Base-by-base conservation (phyloP, 2,888 invertebrate species). In the Marronus borbonicus region DNA sequence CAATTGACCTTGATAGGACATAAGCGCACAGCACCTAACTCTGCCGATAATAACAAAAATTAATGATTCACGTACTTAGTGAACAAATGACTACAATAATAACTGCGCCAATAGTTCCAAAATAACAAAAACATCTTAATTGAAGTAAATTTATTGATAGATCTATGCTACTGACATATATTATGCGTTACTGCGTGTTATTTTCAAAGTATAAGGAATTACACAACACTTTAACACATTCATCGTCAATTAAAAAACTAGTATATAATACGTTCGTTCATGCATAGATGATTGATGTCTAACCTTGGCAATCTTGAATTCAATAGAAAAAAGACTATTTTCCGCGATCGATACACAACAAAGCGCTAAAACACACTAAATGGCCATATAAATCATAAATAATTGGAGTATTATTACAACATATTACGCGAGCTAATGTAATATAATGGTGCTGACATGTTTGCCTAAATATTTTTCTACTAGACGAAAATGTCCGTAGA, bases 401-500 rank as follows among this genome's bases (percentile, higher is more conserved):
- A 68, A 68, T 68, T 68, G 49, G 44, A 44, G 17, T 49, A 49
- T 49, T 12, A 24, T 14, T 39, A 68, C 68, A 20, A 50, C 24
- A 68, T 28, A 50, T 55, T 17, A 0, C n/a, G n/a, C 17, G 52
- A 66, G 5, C 49, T 17, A 20, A 72, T 20, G 44, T 14, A 60
- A 24, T 72, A 20, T 17, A 72, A 60, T 60, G 44, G 44, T 24
- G 10, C 24, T 44, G 58, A 60, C 36, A 36, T 39, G 60, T 72
- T 72, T 24, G 17, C 72, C 60, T 72, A 72, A 72, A 72, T 60
- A 60, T 60, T 72, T 72, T 39, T 72, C 72, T 10, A 3, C 44
- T 50, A 68, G 68, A 77, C 72, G 77, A 77, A 77, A 72, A 72
- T 12, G 44, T 60, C 44, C 8, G 24, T 72, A 72, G 72, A 72